A percentile compares a stretch with the other conserved stretches of the same genome.
Conservation (phyloP, 1,140 invertebrate species). For the Watersipora subatra region DNA sequence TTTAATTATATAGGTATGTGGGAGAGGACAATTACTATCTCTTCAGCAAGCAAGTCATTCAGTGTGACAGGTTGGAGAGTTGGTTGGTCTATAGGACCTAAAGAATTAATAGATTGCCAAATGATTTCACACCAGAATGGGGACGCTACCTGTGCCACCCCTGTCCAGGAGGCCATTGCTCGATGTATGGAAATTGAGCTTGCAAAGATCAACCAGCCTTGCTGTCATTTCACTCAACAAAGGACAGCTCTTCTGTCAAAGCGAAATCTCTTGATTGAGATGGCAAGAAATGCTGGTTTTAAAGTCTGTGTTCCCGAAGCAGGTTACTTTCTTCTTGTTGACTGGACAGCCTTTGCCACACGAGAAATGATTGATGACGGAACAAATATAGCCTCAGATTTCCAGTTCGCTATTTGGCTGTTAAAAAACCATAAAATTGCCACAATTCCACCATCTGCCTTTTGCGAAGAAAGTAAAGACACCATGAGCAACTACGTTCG, state of each 20-base stretch:
- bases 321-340: slow-evolving; percentile 84
- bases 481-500: neutral
- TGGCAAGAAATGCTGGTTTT: slow-evolving; percentile 63
- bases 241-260: slow-evolving; percentile 61
- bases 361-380: neutral
- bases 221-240: slow-evolving; percentile 69
- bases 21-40: slow-evolving; percentile 84
- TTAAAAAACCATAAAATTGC: neutral
- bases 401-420: neutral
- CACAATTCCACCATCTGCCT: neutral
- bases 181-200: slow-evolving; percentile 72
- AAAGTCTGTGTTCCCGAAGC: slow-evolving; percentile 79
- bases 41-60: slow-evolving; percentile 87
- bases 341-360: slow-evolving; percentile 33
- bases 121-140: slow-evolving; percentile 82
- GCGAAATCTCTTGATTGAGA: slow-evolving; percentile 61
- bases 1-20: slow-evolving; percentile 97
- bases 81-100: slow-evolving; percentile 68
- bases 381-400: neutral
- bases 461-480: neutral
- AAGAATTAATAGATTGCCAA: slow-evolving; percentile 31
- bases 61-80: slow-evolving; percentile 67
- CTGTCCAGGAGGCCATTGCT: slow-evolving; percentile 71
- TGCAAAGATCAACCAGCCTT: slow-evolving; percentile 45
- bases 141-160: slow-evolving; percentile 71